Base-by-base conservation (phyloP, 2,888 invertebrate genomes). In the Automeris io region DNA sequence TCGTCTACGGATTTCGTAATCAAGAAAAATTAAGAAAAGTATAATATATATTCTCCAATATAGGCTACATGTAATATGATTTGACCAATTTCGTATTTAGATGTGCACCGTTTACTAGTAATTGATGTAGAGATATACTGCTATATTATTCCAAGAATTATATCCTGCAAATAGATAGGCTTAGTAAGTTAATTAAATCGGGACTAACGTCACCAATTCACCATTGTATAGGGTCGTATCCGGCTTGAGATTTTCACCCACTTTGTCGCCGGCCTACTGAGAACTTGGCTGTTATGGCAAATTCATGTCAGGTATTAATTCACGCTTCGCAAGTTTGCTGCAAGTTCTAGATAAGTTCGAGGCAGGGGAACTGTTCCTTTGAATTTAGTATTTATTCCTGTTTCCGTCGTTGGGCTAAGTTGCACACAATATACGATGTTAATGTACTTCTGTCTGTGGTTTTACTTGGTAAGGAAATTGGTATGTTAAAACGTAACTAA, bases 231-330 rank as follows among this genome's bases (percentile, higher is more conserved):
- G 47, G 57, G 56, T 60, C 60, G 62, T 69, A 70, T 76, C 80
- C 76, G 73, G 71, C 65, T 61, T 49, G 49, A 61, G 73, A 78
- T 80, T 80, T 78, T 76, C 75, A 73, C 70, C 57, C 70, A 64
- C 67, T 75, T 78, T 72, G 77, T 70, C 67, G 64, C 61, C 67
- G 56, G 66, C 70, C 70, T 68, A 66, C 54, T 54, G 61, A 71
- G 70, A 81, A 78, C 72, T 80, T 75, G 49, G 61, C 62, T 58
- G 74, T 79, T 80, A 82, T 83, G 83, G 83, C 82, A 82, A 83
- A 86, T 85, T 85, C 79, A 83, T 82, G 85, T 80, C 85, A 81
- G 82, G 81, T 81, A 86, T 83, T 85, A 85, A 85, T 83, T 85
- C 80, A 82, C 71, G 71, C 70, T 57, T 61, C 47, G 57, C 57